Percentiles rank a stretch among this genome's conserved stretches.
phyloP scores from a whole-genome alignment of 1,140 invertebrate genomes.

The Phortica variegata region DNA sequence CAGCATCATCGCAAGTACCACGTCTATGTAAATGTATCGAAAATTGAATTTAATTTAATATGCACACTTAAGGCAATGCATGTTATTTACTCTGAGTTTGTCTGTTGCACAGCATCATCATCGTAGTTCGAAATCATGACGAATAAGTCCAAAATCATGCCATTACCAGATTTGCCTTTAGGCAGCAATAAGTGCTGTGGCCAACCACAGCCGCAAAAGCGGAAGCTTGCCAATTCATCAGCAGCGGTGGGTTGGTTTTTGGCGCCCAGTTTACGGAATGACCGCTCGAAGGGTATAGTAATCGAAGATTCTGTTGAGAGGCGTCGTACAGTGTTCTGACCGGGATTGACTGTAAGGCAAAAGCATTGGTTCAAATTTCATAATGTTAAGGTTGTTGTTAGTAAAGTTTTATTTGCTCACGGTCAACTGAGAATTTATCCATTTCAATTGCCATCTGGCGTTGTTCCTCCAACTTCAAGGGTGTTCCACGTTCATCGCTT shows the following conservation, averaged over 20 bases:
- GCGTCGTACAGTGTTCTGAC: slow-evolving; percentile 62
- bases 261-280: slow-evolving; percentile 63
- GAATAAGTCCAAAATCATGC: slow-evolving; percentile 57
- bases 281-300: slow-evolving; percentile 67
- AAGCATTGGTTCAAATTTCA: too few relatives aligned
- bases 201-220: slow-evolving; percentile 63
- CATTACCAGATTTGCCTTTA: slow-evolving; percentile 55
- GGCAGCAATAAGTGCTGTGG: slow-evolving; percentile 61
- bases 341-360: slow-evolving; percentile 58
- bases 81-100: slow-evolving; percentile 36
- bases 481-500: slow-evolving; percentile 60
- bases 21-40: slow-evolving; percentile 13
- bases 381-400: background rate
- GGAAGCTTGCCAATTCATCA: slow-evolving; percentile 52
- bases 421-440: slow-evolving; percentile 61
- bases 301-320: slow-evolving; percentile 64
- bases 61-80: background rate
- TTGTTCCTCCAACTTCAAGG: slow-evolving; percentile 60
- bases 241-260: slow-evolving; percentile 36
- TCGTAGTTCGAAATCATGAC: slow-evolving; percentile 60
- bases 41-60: background rate
- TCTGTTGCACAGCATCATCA: slow-evolving; percentile 63
- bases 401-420: slow-evolving; percentile 53
- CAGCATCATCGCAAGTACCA: slow-evolving; percentile 63
- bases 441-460: slow-evolving; percentile 62